Conservation (phyloP, 1,140 invertebrate genomes). For the Neodiprion pinetum region DNA sequence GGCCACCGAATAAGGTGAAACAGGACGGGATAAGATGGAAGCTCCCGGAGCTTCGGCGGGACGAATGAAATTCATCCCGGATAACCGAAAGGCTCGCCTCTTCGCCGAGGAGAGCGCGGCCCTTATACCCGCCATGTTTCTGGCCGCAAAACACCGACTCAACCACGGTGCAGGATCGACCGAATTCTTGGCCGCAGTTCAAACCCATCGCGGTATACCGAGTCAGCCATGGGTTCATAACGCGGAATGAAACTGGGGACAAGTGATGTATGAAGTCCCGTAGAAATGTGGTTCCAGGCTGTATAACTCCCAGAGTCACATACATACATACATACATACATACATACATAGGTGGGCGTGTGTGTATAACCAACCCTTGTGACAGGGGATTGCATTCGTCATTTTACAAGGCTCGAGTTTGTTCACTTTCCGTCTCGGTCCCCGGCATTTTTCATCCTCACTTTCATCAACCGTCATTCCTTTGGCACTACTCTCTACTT, state of each 20-base stretch:
- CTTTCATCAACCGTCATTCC: too few relatives aligned
- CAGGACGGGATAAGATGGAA: neutral
- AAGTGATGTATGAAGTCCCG: neutral
- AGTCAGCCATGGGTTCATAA: neutral
- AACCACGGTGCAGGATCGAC: neutral
- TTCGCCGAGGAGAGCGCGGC: neutral
- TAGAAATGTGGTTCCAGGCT: too few relatives aligned
- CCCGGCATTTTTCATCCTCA: too few relatives aligned
- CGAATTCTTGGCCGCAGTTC: neutral
- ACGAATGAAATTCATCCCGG: neutral
- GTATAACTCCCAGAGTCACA: too few relatives aligned
- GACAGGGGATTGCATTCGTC: too few relatives aligned
- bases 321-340: too few relatives aligned
- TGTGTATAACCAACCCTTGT: too few relatives aligned
- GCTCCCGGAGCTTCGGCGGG: neutral
- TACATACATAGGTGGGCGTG: too few relatives aligned
- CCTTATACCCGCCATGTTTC: neutral
- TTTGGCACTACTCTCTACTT: too few relatives aligned
- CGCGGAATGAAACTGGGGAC: neutral
- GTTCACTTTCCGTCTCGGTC: too few relatives aligned
- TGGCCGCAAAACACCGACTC: neutral
- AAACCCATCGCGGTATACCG: neutral
- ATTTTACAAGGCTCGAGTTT: too few relatives aligned
- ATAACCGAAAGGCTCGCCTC: neutral
- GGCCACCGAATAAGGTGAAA: neutral